These are phyloP conservation scores for Elysia chlorotica DNA, from an alignment of 1,140 invertebrate genomes.

Conservation along the genomic window DNA sequence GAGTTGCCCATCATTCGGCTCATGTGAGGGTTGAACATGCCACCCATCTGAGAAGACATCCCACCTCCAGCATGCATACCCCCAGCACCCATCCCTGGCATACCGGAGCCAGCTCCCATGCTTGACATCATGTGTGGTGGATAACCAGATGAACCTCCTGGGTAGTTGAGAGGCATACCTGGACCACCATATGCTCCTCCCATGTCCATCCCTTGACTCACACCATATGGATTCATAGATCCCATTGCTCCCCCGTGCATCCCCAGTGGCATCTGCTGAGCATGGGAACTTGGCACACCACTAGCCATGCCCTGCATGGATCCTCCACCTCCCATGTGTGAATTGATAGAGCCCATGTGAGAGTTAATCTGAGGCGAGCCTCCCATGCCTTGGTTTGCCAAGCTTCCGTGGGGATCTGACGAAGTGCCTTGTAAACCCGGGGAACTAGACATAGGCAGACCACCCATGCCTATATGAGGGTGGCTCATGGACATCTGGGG, in stretches of 20 bases:
- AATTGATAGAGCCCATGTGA: slow-evolving; percentile 16
- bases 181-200: background rate
- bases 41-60: slow-evolving; percentile 8
- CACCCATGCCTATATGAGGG: slow-evolving; percentile 15
- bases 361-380: slow-evolving; percentile 20
- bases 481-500: slow-evolving; percentile 17
- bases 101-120: slow-evolving; percentile 10
- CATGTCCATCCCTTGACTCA: slow-evolving; percentile 3
- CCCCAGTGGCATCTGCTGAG: background rate
- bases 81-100: background rate
- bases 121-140: background rate
- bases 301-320: background rate
- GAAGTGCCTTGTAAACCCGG: slow-evolving; percentile 1
- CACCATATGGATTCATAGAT: slow-evolving; percentile 16
- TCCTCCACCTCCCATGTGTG: background rate
- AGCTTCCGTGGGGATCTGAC: background rate
- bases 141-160: background rate
- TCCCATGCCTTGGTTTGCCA: background rate
- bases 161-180: slow-evolving; percentile 7
- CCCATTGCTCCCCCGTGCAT: slow-evolving; percentile 12
- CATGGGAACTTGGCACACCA: background rate
- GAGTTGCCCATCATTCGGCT: background rate
- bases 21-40: slow-evolving; percentile 22
- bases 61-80: background rate
- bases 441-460: background rate